Evolutionary conservation across 2,888 invertebrate genomes (phyloP).

Genomic region (Parasteatoda lunata): DNA sequence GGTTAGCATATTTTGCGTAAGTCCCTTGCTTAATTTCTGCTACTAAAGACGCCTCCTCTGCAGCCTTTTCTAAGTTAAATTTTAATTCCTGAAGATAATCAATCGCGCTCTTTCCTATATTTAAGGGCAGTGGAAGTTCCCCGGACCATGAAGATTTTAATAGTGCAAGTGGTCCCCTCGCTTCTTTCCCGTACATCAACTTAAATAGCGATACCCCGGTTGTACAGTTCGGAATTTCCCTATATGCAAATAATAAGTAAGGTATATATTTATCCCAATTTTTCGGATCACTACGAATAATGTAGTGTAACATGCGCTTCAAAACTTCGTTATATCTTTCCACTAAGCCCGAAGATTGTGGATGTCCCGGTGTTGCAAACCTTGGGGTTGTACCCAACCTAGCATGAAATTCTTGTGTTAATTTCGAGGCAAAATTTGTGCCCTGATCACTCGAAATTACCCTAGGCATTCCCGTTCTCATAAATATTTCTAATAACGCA

Average conservation of each 20-base stretch:
- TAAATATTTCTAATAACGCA: neutral
- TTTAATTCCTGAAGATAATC: too few relatives aligned
- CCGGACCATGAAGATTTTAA: too few relatives aligned
- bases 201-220: conserved; percentile 2
- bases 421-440: neutral
- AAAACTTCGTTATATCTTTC: neutral
- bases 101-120: too few relatives aligned
- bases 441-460: neutral
- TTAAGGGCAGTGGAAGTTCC: too few relatives aligned
- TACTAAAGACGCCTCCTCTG: too few relatives aligned
- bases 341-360: neutral
- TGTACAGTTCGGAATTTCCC: neutral
- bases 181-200: conserved; percentile 10
- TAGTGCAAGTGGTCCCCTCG: neutral
- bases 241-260: neutral
- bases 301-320: neutral
- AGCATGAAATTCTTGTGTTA: neutral
- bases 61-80: too few relatives aligned
- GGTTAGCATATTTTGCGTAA: too few relatives aligned
- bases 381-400: neutral
- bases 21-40: too few relatives aligned
- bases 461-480: neutral
- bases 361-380: neutral
- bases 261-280: conserved; percentile 11
- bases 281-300: neutral